phyloP scores from a whole-genome alignment of 2,888 invertebrate species.

The Ceramica pisi region DNA sequence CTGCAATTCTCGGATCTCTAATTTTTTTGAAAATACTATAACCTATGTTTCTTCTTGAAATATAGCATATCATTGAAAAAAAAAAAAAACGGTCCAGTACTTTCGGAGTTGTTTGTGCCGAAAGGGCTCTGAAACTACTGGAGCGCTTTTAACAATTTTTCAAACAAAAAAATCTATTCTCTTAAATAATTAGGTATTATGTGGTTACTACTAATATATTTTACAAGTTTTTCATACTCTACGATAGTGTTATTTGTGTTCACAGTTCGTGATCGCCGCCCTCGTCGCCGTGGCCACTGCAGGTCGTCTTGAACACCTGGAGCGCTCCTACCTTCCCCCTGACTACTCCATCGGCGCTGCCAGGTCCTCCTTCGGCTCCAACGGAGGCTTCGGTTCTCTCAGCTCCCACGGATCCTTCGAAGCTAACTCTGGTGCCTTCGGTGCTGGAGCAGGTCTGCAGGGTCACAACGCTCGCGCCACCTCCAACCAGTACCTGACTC shows the following conservation, averaged over 20 bases:
- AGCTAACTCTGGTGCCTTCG: conserved; percentile 52
- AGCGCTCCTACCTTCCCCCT: conserved; percentile 85
- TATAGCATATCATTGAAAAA: too few relatives aligned
- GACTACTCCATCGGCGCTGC: conserved; percentile 47
- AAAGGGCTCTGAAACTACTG: too few relatives aligned
- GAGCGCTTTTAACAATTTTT: too few relatives aligned
- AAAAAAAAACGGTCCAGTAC: too few relatives aligned
- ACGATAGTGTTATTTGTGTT: neutral
- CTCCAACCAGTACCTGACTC: conserved; percentile 85
- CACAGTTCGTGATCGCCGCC: conserved; percentile 82
- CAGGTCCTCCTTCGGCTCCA: conserved; percentile 57
- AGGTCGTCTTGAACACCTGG: conserved; percentile 84
- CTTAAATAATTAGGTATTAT: too few relatives aligned
- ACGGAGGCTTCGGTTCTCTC: conserved; percentile 54
- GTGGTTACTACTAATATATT: too few relatives aligned
- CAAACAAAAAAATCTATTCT: too few relatives aligned
- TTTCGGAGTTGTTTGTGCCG: too few relatives aligned
- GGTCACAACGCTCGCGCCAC: conserved; percentile 69
- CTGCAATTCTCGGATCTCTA: too few relatives aligned
- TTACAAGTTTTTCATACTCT: neutral
- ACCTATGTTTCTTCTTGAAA: too few relatives aligned
- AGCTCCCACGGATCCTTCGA: conserved; percentile 52
- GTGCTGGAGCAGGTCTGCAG: conserved; percentile 31
- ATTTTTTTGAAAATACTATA: too few relatives aligned
- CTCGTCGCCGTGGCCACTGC: conserved; percentile 81